phyloP scores from a whole-genome alignment of 2,888 invertebrate species.

The Asteroscopus sphinx region DNA sequence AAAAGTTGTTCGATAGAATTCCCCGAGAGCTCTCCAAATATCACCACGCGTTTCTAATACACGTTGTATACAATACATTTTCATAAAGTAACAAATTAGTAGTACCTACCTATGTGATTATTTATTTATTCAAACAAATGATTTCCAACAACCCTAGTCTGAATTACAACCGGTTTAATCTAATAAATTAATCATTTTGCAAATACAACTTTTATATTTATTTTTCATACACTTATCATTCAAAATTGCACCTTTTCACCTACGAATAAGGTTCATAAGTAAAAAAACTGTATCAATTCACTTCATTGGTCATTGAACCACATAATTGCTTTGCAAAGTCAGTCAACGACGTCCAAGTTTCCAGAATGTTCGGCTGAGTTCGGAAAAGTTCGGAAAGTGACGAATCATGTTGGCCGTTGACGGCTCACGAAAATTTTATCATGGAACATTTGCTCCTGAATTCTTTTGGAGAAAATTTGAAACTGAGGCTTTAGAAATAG shows the following conservation, averaged over 20 bases:
- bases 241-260: constrained; percentile 23
- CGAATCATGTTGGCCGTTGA: constrained; percentile 47
- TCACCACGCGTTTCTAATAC: no score
- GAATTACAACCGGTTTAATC: constrained; percentile 13
- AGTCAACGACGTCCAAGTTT: constrained; percentile 55
- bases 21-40: no score
- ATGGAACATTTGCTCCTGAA: constrained; percentile 27
- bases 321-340: constrained; percentile 58
- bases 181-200: constrained; percentile 47
- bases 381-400: constrained; percentile 47
- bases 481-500: background rate
- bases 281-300: constrained; percentile 19
- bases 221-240: background rate
- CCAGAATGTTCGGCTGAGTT: constrained; percentile 48
- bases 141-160: no score
- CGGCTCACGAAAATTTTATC: constrained; percentile 34
- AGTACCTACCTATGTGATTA: background rate
- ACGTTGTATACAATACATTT: no score
- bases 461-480: constrained; percentile 4
- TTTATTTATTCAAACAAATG: background rate
- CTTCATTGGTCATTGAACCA: constrained; percentile 59
- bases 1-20: no score
- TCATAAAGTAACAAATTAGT: no score
- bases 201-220: constrained; percentile 39
- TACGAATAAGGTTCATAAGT: constrained; percentile 20